phyloP scores from a whole-genome alignment of 2,113 vertebrate genomes.

The Nanger granti region DNA sequence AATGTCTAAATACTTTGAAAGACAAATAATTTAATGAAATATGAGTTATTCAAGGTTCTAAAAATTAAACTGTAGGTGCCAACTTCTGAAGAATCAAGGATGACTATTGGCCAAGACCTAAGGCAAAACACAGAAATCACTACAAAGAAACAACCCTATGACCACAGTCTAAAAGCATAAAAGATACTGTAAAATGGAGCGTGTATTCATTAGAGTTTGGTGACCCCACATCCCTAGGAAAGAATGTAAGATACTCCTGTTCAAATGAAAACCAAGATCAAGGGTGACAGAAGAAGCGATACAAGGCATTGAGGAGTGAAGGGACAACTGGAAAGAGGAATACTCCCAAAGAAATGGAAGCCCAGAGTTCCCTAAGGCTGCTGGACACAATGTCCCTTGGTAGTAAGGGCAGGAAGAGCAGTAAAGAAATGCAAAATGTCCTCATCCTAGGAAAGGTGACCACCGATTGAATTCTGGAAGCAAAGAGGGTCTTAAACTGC shows the following conservation, averaged over 20 bases:
- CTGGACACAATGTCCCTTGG: too few relatives aligned
- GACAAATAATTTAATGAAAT: not conserved
- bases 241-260: not conserved
- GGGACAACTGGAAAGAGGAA: not conserved
- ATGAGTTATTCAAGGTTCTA: not conserved
- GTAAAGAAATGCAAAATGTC: not conserved
- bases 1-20: not conserved
- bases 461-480: not conserved
- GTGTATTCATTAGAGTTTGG: not conserved
- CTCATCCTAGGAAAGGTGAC: not conserved
- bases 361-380: not conserved
- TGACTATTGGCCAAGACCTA: not conserved
- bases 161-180: not conserved
- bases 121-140: not conserved
- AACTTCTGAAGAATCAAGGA: not conserved
- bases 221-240: not conserved
- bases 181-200: not conserved
- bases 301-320: not conserved
- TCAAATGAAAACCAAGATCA: not conserved
- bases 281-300: not conserved
- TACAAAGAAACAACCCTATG: not conserved
- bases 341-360: not conserved
- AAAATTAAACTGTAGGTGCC: not conserved
- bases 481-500: not conserved
- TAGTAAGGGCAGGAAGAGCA: not conserved